Conservation (phyloP, 2,888 invertebrate species). For the Chrysopilus asiliformis region DNA sequence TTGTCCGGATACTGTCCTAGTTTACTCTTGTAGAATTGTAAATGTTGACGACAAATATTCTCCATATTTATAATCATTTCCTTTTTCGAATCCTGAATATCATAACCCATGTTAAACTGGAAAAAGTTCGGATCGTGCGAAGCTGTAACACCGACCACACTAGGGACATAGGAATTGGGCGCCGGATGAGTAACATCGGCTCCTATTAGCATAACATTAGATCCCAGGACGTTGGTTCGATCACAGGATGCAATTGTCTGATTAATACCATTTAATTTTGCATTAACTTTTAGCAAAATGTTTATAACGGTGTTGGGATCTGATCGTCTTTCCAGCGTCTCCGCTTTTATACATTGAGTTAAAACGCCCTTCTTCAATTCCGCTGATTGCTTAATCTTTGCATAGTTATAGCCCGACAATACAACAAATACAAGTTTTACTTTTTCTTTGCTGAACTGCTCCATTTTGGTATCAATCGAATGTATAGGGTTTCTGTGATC, state of each 20-base stretch:
- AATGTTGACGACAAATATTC: slow-evolving; percentile 50
- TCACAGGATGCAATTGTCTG: slow-evolving; percentile 37
- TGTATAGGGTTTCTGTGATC: too few relatives aligned
- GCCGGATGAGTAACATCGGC: slow-evolving; percentile 91
- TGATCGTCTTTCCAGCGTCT: slow-evolving; percentile 38
- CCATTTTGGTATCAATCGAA: too few relatives aligned
- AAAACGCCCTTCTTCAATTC: slow-evolving; percentile 54
- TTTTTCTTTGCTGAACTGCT: too few relatives aligned
- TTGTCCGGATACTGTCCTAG: slow-evolving; percentile 34
- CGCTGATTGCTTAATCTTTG: slow-evolving; percentile 51
- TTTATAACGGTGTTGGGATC: slow-evolving; percentile 52
- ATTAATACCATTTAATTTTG: slow-evolving; percentile 74
- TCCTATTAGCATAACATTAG: slow-evolving; percentile 50
- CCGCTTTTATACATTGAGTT: slow-evolving; percentile 57
- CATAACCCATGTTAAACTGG: slow-evolving; percentile 59
- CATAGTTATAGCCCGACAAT: slow-evolving; percentile 38
- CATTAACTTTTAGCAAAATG: slow-evolving; percentile 64
- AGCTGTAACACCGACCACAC: slow-evolving; percentile 63
- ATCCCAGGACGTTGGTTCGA: slow-evolving; percentile 11
- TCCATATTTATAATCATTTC: slow-evolving; percentile 67
- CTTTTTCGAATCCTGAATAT: slow-evolving; percentile 57
- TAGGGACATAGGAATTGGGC: slow-evolving; percentile 45
- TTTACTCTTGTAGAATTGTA: slow-evolving; percentile 42
- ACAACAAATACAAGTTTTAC: slow-evolving; percentile 54
- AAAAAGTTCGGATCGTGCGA: slow-evolving; percentile 55